Evolutionary conservation across 1,140 invertebrate species (phyloP).

Genomic region (Nautilus pompilius): DNA sequence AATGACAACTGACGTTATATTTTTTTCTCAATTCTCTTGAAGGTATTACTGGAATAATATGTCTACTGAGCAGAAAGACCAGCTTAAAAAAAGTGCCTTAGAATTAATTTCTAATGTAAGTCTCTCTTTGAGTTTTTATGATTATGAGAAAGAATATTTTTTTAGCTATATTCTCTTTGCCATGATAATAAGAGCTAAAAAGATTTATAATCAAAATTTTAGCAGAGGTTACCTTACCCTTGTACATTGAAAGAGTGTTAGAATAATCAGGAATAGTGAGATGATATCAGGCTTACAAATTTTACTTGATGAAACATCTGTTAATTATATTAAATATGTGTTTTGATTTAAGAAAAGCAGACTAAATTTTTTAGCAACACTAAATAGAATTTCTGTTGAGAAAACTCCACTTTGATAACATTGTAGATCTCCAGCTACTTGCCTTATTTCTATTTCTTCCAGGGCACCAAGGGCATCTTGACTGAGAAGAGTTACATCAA

Average conservation of each 20-base stretch:
- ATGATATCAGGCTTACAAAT: not conserved
- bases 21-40: conserved; percentile 15
- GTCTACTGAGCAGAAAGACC: conserved; percentile 78
- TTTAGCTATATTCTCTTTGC: conserved; percentile 1
- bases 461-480: conserved; percentile 45
- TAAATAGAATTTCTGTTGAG: not conserved
- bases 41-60: conserved; percentile 79
- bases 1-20: not conserved
- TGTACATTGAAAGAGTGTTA: not conserved
- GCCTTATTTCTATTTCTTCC: conserved; percentile 11
- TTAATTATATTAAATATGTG: not conserved
- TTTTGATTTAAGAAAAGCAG: not conserved
- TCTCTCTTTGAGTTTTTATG: not conserved
- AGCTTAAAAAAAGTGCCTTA: conserved; percentile 65
- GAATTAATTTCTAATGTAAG: conserved; percentile 36
- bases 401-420: not conserved
- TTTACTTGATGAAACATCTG: not conserved
- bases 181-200: not conserved
- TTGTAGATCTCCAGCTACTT: not conserved
- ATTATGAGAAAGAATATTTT: not conserved
- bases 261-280: not conserved
- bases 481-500: conserved; percentile 71
- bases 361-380: no score
- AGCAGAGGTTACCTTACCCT: not conserved
- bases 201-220: not conserved